Base-by-base conservation (phyloP, 1,140 invertebrate genomes). In the Caenorhabditis latens region DNA sequence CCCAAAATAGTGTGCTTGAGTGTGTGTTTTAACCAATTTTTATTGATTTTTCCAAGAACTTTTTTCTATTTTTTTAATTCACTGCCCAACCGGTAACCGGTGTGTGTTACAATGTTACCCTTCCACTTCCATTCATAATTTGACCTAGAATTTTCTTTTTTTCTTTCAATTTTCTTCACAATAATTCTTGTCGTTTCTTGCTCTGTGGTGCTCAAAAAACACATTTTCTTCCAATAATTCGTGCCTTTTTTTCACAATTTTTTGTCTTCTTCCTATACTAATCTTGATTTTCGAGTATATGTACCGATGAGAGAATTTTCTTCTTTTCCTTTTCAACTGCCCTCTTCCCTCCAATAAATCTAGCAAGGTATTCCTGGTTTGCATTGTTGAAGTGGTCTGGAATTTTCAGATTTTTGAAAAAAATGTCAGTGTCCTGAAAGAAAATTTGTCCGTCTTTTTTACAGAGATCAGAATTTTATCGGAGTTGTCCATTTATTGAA, bases 1-100 rank as follows among this genome's bases (percentile, higher is more conserved):
- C 40, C 11, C 14, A 21, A 61, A 50, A 13, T 79, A 79, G 71
- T 79, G 71, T 79, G 71, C 21, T 19, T 79, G 71, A 50, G 46
- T 79, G 40, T 65, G 67, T 79, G 71, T 79, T 50, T 65, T 71
- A 71, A 71, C 65, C 65, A 71, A 65, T 42, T 71, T 71, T 32
- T 71, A 71, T 71, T 46, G 42, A 43, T n/a, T 19, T 79, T 50
- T 79, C 67, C 11, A 71, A 5, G 2, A 4, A n/a, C n/a, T 58
- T 58, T 58, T 46, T 71, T 48, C 16, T 19, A n/a, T 71, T 46
- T 71, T 71, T 65, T 32, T 32, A 32, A 32, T 32, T 42, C 71
- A 79, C 71, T 79, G 71, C 71, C 71, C 71, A 24, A 50, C 32
- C 71, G 71, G 71, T 79, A 79, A 79, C 71, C 71, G 71, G 71